Evolutionary conservation across 2,797 vertebrate genomes (phyloP), one percentile per base, ranked within the genome.

Genomic region (Sebastiscus tertius): DNA sequence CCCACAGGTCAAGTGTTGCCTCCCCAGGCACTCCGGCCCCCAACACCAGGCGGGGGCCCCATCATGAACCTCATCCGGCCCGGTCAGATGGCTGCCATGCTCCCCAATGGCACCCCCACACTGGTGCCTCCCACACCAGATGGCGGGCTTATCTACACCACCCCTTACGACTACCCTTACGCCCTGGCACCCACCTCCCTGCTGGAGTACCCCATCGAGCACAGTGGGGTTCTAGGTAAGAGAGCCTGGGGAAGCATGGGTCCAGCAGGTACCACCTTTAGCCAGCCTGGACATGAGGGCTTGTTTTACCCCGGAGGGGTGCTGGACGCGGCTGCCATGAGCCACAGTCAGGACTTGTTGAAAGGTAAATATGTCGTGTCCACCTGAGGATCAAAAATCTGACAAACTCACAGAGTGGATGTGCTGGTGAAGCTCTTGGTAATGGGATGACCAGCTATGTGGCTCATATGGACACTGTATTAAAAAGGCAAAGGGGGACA

Each of bases 171-270:
- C 10, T 97, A 97, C 93, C 96, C 96, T 12, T 96, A 96, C 74
- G 90, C 96, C 93, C 94, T 96, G 95, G 96, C 96, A 56, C 96
- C 96, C 93, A 95, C 96, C 81, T 97, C 96, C 83, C 93, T 97
- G 91, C 93, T 97, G 95, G 96, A 97, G 94, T 97, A 97, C 93
- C 96, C 96, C 92, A 94, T 97, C 81, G 96, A 97, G 85, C 96
- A 96, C 93, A 94, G 92, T 92, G 96, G 96, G 93, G 96, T 97
- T 95, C 95, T 96, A 96, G 96, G 96, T 96, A 96, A 96, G 96
- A 94, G 95, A 91, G 90, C 92, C 87, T 96, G 95, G 95, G 94
- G 91, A 56, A 90, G 93, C 93, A 87, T 94, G 82, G 92, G 93
- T 83, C 86, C 87, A 26, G 89, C 92, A 71, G 92, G 91, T 90